These are phyloP conservation scores for Ophion ventricosus DNA, from an alignment of 2,888 invertebrate genomes.

Conservation along the genomic window DNA sequence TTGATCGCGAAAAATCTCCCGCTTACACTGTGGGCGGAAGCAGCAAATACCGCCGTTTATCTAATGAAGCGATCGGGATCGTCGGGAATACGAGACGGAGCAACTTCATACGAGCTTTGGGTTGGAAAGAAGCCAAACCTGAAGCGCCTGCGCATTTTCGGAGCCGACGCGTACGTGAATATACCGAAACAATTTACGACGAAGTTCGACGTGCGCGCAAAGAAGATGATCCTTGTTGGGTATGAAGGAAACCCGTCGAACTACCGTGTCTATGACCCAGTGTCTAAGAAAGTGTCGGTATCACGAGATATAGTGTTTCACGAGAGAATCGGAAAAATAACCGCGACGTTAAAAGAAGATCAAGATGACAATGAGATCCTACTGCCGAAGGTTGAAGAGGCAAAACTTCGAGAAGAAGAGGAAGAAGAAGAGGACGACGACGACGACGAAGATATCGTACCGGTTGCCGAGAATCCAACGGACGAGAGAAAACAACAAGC, in stretches of 20 bases:
- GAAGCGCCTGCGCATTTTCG: conserved; percentile 58
- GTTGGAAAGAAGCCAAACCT: conserved; percentile 29
- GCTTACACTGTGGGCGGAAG: conserved; percentile 48
- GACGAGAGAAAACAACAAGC: too few relatives aligned
- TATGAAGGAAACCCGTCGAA: conserved; percentile 57
- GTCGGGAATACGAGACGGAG: not conserved
- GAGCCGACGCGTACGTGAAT: conserved; percentile 56
- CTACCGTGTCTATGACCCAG: conserved; percentile 52
- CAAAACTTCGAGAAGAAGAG: not conserved
- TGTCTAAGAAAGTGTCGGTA: not conserved
- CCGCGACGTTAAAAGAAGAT: not conserved
- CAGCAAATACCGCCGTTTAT: conserved; percentile 42
- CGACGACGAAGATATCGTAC: too few relatives aligned
- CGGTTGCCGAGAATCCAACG: too few relatives aligned
- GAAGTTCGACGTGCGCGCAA: conserved; percentile 54
- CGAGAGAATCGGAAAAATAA: too few relatives aligned
- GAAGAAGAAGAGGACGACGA: not conserved
- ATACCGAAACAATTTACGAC: conserved; percentile 51
- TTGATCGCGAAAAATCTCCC: conserved; percentile 37
- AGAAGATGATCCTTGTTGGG: conserved; percentile 50
- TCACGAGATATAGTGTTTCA: too few relatives aligned
- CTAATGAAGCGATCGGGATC: not conserved
- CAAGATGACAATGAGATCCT: not conserved
- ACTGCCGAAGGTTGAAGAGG: not conserved
- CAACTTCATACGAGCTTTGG: conserved; percentile 47